Conservation (phyloP, 2,113 vertebrate species). For the Pica pica region DNA sequence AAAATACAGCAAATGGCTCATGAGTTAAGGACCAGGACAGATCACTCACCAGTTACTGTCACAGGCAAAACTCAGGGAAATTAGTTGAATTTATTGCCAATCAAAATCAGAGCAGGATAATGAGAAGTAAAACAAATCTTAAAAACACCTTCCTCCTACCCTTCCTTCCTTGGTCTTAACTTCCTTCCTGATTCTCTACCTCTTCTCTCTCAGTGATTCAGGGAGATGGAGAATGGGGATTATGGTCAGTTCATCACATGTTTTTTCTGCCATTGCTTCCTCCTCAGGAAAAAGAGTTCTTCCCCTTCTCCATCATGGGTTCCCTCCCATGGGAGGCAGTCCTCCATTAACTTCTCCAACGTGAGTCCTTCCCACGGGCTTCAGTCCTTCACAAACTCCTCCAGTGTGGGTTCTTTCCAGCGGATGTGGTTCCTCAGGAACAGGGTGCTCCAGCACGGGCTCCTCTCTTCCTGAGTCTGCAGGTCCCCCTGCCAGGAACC, state of each 20-base stretch:
- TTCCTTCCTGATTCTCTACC: neutral
- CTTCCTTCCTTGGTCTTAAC: neutral
- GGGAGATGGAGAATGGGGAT: neutral
- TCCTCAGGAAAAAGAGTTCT: neutral
- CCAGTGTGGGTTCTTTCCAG: neutral
- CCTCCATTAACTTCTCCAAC: neutral
- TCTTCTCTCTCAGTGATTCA: neutral
- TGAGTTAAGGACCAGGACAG: neutral
- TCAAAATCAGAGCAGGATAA: neutral
- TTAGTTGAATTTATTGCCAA: neutral
- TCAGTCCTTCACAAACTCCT: neutral
- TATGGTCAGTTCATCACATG: neutral
- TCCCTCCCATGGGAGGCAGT: neutral
- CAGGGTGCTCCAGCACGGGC: neutral
- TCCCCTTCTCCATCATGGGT: fast-evolving
- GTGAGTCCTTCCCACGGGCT: neutral
- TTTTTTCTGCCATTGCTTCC: neutral
- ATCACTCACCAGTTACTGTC: neutral
- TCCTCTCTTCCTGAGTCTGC: neutral
- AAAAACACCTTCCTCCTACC: neutral
- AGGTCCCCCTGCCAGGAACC: neutral
- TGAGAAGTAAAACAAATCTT: neutral
- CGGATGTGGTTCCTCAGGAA: fast-evolving
- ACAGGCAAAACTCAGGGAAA: neutral
- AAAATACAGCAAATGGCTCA: neutral